Evolutionary conservation across 2,113 vertebrate genomes (phyloP).

Genomic region (Neogobius melanostomus): DNA sequence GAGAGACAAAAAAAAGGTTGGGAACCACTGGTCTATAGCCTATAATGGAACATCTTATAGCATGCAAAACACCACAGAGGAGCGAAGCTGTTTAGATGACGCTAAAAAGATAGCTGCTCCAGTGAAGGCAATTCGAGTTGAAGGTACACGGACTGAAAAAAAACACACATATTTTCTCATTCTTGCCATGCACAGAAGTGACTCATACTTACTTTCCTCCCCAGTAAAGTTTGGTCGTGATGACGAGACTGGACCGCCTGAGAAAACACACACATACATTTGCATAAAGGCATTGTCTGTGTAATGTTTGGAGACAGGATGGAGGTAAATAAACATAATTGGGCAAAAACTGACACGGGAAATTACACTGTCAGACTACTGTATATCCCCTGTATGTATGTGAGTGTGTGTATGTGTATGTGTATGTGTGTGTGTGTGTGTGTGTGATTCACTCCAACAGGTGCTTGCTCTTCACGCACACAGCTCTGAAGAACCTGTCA

Average conservation of each 20-base stretch:
- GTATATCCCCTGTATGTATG: neutral
- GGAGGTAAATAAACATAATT: neutral
- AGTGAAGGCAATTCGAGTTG: too few relatives aligned
- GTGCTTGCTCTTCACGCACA: neutral
- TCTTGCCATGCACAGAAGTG: neutral
- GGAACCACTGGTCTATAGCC: too few relatives aligned
- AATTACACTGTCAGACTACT: neutral
- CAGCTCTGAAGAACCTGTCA: neutral
- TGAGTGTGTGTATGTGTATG: too few relatives aligned
- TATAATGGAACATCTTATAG: too few relatives aligned
- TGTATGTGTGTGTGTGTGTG: too few relatives aligned
- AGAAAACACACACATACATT: conserved; percentile 1
- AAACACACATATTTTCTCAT: too few relatives aligned
- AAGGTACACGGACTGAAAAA: too few relatives aligned
- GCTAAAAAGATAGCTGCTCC: too few relatives aligned
- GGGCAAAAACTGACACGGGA: neutral
- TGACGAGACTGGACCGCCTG: conserved; percentile 95
- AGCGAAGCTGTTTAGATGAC: too few relatives aligned
- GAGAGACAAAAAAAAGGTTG: too few relatives aligned
- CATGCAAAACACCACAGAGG: too few relatives aligned
- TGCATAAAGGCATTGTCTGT: neutral
- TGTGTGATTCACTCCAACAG: neutral
- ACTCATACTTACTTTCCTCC: conserved; percentile 94
- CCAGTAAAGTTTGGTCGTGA: conserved; percentile 99
- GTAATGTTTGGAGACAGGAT: neutral